Evolutionary conservation across 2,797 vertebrate species (phyloP).

Genomic region (Alauda arvensis): DNA sequence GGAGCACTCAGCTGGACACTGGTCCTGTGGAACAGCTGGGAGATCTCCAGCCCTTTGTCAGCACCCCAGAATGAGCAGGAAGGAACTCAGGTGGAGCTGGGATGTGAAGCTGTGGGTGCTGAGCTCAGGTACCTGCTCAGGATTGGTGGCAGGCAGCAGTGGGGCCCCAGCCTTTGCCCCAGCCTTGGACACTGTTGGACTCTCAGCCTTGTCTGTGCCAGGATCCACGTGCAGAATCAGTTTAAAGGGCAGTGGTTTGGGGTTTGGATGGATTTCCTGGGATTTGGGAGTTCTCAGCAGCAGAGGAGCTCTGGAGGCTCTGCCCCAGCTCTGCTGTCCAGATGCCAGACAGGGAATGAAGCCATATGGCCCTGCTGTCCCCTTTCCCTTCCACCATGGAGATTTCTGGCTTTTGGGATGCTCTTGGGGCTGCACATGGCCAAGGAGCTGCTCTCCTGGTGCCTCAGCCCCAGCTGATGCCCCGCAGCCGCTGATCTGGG

Average conservation of each 20-base stretch:
- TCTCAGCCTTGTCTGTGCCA: rapidly evolving
- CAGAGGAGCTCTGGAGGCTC: neutral
- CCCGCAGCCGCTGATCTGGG: neutral
- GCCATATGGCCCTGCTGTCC: rapidly evolving
- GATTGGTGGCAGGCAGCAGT: neutral
- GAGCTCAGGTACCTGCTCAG: rapidly evolving
- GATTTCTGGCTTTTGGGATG: neutral
- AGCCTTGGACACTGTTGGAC: neutral
- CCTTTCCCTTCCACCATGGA: neutral
- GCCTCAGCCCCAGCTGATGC: neutral
- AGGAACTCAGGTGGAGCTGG: neutral
- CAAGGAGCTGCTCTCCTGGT: neutral
- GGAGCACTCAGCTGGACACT: rapidly evolving
- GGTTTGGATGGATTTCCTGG: neutral
- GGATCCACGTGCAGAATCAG: rapidly evolving
- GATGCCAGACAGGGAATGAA: neutral
- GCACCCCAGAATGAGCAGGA: neutral
- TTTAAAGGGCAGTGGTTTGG: rapidly evolving
- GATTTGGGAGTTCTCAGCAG: neutral
- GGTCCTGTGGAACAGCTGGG: rapidly evolving
- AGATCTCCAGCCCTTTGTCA: neutral
- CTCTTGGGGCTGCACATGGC: neutral
- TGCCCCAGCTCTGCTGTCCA: neutral
- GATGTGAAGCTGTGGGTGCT: neutral
- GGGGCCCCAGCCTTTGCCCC: neutral